Conservation (phyloP, 2,888 invertebrate genomes). For the Rhamphomyia laevipes region DNA sequence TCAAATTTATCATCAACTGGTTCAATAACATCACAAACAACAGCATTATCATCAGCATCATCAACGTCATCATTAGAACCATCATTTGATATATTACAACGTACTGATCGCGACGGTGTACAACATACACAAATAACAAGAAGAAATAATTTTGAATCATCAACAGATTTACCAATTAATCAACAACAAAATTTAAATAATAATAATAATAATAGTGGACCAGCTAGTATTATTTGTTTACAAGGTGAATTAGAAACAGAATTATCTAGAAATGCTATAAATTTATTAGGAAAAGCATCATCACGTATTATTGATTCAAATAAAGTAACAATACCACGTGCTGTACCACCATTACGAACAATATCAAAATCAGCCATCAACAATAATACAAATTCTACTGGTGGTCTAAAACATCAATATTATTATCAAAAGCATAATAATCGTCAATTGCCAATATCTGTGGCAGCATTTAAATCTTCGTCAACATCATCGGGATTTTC, state of each 20-base stretch:
- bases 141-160: conserved; percentile 17
- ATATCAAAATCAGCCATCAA: neutral
- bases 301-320: conserved; percentile 8
- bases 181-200: conserved; percentile 9
- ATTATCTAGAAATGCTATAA: neutral
- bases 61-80: conserved; percentile 13
- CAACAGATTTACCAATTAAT: conserved; percentile 5
- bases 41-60: conserved; percentile 9
- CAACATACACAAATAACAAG: conserved; percentile 31
- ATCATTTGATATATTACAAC: conserved; percentile 19
- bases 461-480: neutral
- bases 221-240: conserved; percentile 12
- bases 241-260: conserved; percentile 14
- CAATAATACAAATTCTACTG: neutral
- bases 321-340: conserved; percentile 17
- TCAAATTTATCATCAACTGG: conserved; percentile 1
- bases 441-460: neutral
- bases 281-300: neutral
- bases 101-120: conserved; percentile 22
- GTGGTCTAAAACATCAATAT: neutral
- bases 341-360: conserved; percentile 4
- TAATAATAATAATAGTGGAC: conserved; percentile 6
- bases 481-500: conserved; percentile 12
- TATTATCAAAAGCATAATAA: neutral
- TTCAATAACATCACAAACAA: conserved; percentile 12